A percentile compares a stretch with the other conserved stretches of the same genome.
Evolutionary conservation across 2,888 invertebrate species (phyloP).

Genomic region (Erebia ligea): DNA sequence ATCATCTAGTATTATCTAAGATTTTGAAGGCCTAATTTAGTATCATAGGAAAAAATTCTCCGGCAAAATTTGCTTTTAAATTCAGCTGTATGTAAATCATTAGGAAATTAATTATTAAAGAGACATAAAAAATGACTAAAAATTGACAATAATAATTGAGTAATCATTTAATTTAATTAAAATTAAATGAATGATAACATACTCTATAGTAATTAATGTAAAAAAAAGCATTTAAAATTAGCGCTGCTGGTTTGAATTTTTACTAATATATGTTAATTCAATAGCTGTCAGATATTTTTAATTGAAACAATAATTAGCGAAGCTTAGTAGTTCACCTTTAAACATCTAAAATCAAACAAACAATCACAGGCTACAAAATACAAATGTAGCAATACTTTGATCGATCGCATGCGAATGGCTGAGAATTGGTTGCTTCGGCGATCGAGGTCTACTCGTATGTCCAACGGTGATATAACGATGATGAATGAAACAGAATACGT

Average conservation of each 20-base stretch:
- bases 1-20: too few relatives aligned
- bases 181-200: neutral
- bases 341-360: constrained; percentile 1
- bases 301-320: neutral
- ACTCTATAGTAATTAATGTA: constrained; percentile 1
- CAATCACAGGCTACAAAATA: neutral
- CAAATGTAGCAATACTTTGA: constrained; percentile 2
- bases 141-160: too few relatives aligned
- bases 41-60: too few relatives aligned
- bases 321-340: neutral
- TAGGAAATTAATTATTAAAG: too few relatives aligned
- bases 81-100: too few relatives aligned
- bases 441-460: neutral
- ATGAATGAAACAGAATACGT: too few relatives aligned
- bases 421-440: neutral
- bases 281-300: neutral
- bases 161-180: too few relatives aligned
- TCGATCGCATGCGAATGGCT: neutral
- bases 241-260: neutral
- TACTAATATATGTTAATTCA: neutral
- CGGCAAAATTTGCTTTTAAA: too few relatives aligned
- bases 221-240: neutral
- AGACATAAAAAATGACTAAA: too few relatives aligned
- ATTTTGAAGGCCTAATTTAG: too few relatives aligned
- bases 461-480: neutral